Conservation (phyloP, 1,140 invertebrate species). For the Lepeophtheirus salmonis region DNA sequence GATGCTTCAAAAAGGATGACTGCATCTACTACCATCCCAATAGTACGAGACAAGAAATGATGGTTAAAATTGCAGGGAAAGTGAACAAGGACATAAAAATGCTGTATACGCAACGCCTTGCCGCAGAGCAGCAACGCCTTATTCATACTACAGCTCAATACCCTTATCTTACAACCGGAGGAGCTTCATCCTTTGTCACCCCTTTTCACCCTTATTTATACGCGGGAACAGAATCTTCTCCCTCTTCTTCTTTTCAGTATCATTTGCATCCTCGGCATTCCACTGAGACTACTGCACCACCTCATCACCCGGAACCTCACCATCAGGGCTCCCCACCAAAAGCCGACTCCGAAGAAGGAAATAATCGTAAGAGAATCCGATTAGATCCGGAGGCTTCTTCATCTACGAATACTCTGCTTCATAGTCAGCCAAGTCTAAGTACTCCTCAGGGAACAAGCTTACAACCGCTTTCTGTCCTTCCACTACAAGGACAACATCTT, state of each 20-base stretch:
- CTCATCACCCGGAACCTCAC: too few relatives aligned
- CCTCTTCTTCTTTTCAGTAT: neutral
- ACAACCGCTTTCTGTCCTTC: neutral
- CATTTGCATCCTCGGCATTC: too few relatives aligned
- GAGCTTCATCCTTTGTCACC: neutral
- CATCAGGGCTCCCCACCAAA: neutral
- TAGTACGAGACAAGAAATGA: neutral
- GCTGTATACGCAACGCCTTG: neutral
- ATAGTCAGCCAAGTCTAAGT: too few relatives aligned
- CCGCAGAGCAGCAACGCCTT: neutral
- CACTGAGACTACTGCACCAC: too few relatives aligned
- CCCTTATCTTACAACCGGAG: too few relatives aligned
- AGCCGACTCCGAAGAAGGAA: neutral
- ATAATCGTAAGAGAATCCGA: neutral
- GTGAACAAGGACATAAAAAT: neutral
- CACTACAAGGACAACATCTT: neutral
- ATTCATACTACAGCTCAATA: neutral
- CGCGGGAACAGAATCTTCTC: too few relatives aligned
- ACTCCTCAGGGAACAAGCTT: too few relatives aligned
- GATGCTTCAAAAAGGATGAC: neutral
- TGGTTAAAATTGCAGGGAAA: neutral
- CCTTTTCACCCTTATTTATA: neutral
- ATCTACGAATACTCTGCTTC: neutral
- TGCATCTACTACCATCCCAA: neutral
- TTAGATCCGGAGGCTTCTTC: neutral